A percentile compares a stretch with the other conserved stretches of the same genome.
These are phyloP conservation scores for Pantala flavescens DNA, from an alignment of 1,140 invertebrate genomes.

Conservation along the genomic window DNA sequence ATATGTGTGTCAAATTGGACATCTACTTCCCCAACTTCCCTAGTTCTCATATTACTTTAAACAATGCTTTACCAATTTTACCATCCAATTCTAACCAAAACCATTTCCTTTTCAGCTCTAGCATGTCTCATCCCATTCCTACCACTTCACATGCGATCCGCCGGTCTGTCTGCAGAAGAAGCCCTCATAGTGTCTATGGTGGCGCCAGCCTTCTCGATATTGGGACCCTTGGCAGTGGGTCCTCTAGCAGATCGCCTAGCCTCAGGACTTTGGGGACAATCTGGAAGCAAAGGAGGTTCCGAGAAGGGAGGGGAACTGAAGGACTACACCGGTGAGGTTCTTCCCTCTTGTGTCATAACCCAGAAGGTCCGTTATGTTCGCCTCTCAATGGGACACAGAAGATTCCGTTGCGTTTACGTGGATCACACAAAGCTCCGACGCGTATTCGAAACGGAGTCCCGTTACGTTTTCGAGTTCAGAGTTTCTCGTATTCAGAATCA, in stretches of 20 bases:
- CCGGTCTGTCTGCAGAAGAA: conserved; percentile 57
- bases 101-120: conserved; percentile 42
- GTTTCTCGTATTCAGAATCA: too few relatives aligned
- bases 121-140: conserved; percentile 66
- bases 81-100: too few relatives aligned
- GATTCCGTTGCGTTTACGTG: too few relatives aligned
- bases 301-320: conserved; percentile 29
- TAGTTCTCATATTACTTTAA: too few relatives aligned
- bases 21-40: too few relatives aligned
- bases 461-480: too few relatives aligned
- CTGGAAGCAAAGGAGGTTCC: conserved; percentile 30
- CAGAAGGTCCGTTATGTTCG: too few relatives aligned
- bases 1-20: too few relatives aligned
- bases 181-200: conserved; percentile 59
- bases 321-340: conserved; percentile 30
- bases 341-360: neutral
- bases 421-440: too few relatives aligned
- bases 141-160: conserved; percentile 54
- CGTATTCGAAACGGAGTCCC: too few relatives aligned
- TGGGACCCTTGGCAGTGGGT: conserved; percentile 54
- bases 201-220: conserved; percentile 55
- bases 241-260: conserved; percentile 56
- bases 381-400: too few relatives aligned
- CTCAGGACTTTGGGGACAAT: conserved; percentile 33
- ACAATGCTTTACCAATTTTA: too few relatives aligned